Conservation (phyloP, 2,888 invertebrate species). For the Drosophila mimetica region DNA sequence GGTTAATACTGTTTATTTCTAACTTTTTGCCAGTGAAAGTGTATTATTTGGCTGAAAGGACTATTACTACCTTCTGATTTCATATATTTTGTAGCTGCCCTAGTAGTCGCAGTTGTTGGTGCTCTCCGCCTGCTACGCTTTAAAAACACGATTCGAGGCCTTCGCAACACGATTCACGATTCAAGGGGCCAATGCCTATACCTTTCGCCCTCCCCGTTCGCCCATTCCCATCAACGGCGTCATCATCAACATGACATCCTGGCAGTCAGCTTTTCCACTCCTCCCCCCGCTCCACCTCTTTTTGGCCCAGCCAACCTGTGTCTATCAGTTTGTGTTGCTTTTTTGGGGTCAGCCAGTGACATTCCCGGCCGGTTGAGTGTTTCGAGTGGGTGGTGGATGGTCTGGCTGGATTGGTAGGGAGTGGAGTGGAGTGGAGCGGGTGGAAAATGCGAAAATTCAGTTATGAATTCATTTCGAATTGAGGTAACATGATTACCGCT, state of each 20-base stretch:
- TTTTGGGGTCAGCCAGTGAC: slow-evolving; percentile 47
- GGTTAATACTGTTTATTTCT: neutral
- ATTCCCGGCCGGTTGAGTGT: slow-evolving; percentile 35
- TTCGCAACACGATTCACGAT: slow-evolving; percentile 16
- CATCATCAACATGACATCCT: slow-evolving; percentile 48
- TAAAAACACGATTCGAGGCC: slow-evolving; percentile 38
- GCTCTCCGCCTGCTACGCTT: slow-evolving; percentile 28
- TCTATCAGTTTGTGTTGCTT: slow-evolving; percentile 44
- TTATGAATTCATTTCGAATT: slow-evolving; percentile 84
- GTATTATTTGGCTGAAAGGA: neutral
- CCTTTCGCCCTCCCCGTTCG: neutral
- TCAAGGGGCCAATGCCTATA: slow-evolving; percentile 9
- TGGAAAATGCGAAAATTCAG: slow-evolving; percentile 83
- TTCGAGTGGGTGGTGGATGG: slow-evolving; percentile 8
- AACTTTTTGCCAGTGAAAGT: neutral
- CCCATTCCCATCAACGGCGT: slow-evolving; percentile 31
- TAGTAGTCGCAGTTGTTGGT: slow-evolving; percentile 14
- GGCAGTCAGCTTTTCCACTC: slow-evolving; percentile 26
- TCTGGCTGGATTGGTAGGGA: neutral
- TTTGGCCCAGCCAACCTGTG: slow-evolving; percentile 10
- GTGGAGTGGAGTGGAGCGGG: neutral
- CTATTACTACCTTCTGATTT: slow-evolving; percentile 10
- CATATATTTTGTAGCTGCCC: slow-evolving; percentile 28
- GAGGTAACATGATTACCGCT: slow-evolving; percentile 84
- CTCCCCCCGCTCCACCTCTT: neutral